Conservation (phyloP, 1,140 invertebrate genomes). For the Lepeophtheirus salmonis region DNA sequence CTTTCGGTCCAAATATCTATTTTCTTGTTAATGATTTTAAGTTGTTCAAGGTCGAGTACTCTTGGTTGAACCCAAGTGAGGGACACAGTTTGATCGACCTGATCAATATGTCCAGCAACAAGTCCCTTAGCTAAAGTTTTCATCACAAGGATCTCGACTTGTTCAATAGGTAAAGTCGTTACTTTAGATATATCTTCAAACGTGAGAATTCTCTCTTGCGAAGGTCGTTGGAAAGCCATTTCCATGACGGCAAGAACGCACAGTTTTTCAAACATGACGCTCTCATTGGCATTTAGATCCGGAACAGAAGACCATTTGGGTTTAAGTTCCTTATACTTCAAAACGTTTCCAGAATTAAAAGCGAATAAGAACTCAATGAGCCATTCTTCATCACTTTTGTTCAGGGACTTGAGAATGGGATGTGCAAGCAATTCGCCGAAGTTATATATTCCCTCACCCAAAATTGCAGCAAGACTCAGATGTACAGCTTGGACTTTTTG, state of each 20-base stretch:
- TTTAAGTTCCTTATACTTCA: conserved; percentile 60
- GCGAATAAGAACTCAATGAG: conserved; percentile 69
- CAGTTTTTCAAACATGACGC: conserved; percentile 73
- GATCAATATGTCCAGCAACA: conserved; percentile 84
- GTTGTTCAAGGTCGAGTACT: conserved; percentile 52
- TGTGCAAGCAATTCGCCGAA: conserved; percentile 68
- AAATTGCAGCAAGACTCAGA: conserved; percentile 71
- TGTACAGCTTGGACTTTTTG: conserved; percentile 70
- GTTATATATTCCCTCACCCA: conserved; percentile 92
- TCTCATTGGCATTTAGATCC: conserved; percentile 65
- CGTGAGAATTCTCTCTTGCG: conserved; percentile 51
- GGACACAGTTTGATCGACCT: conserved; percentile 58
- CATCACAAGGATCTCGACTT: conserved; percentile 93
- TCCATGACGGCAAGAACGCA: conserved; percentile 91
- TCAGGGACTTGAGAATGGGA: conserved; percentile 69
- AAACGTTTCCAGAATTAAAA: conserved; percentile 78
- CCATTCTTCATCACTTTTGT: conserved; percentile 65
- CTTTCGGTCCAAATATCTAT: neutral
- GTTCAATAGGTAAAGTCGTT: conserved; percentile 27
- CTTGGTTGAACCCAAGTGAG: conserved; percentile 82
- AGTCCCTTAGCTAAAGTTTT: conserved; percentile 87
- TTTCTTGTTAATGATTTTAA: conserved; percentile 23
- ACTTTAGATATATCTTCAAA: conserved; percentile 66
- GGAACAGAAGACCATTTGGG: conserved; percentile 59
- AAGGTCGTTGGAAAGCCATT: conserved; percentile 47